Evolutionary conservation across 2,888 invertebrate genomes (phyloP).

Genomic region (Plebejus melissa): DNA sequence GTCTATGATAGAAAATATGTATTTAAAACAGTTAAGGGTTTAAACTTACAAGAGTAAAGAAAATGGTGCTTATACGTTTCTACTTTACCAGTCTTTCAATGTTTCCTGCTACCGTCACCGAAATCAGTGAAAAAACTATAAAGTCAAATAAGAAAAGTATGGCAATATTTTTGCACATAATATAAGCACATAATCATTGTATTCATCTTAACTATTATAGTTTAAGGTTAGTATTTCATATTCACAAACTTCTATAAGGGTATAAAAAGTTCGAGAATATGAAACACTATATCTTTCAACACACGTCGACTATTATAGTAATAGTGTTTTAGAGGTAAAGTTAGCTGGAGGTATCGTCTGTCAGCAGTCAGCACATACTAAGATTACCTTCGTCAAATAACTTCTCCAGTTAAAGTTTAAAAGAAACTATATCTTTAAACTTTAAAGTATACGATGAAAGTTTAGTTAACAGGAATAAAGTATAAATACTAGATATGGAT

Average conservation of each 20-base stretch:
- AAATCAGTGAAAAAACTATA: too few relatives aligned
- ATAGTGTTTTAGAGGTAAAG: background rate
- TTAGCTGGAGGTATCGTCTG: background rate
- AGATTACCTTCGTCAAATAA: conserved; percentile 1
- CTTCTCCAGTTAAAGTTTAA: background rate
- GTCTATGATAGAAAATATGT: too few relatives aligned
- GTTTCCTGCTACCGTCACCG: too few relatives aligned
- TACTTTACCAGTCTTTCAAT: too few relatives aligned
- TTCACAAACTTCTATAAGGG: background rate
- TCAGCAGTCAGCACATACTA: background rate
- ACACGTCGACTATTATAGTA: background rate
- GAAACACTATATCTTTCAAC: background rate
- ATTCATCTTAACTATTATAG: background rate
- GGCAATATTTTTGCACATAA: too few relatives aligned
- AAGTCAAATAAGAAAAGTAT: too few relatives aligned
- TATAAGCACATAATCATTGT: background rate
- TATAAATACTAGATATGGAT: background rate
- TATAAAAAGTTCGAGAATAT: background rate
- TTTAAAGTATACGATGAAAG: background rate
- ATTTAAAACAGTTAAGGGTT: too few relatives aligned
- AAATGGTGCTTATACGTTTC: too few relatives aligned
- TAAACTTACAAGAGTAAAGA: too few relatives aligned
- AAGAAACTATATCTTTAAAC: background rate
- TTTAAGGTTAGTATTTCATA: background rate
- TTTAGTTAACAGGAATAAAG: background rate